A percentile compares a stretch with the other conserved stretches of the same genome.
Evolutionary conservation across 2,888 invertebrate genomes (phyloP).

Genomic region (Eupithecia subfuscata): DNA sequence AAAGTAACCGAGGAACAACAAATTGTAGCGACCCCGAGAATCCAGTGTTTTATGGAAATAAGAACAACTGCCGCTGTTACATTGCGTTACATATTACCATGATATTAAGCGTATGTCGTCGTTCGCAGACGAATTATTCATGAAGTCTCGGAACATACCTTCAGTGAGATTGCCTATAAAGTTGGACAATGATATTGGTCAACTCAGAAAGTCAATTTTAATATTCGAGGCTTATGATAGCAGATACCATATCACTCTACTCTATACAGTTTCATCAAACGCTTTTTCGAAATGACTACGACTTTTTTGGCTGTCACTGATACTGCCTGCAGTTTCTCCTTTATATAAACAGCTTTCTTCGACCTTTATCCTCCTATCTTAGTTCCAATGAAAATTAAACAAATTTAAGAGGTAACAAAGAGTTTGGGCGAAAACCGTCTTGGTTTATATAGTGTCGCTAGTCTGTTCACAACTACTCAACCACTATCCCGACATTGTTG

Average conservation of each 20-base stretch:
- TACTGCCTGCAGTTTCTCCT: background rate
- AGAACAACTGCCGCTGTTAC: conserved; percentile 35
- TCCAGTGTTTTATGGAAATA: conserved; percentile 42
- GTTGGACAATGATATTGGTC: background rate
- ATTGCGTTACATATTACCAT: conserved; percentile 35
- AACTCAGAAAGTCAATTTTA: background rate
- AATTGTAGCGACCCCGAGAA: conserved; percentile 36
- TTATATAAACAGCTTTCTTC: background rate
- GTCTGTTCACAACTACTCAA: conserved; percentile 1
- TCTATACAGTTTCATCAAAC: background rate
- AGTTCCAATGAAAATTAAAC: background rate
- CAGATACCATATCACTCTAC: background rate
- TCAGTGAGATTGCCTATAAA: background rate
- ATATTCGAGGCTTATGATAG: background rate
- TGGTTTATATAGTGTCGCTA: background rate
- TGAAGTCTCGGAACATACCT: conserved; percentile 4
- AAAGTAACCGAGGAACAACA: conserved; percentile 29
- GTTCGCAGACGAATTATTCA: conserved; percentile 21
- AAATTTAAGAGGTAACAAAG: background rate
- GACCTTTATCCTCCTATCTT: background rate
- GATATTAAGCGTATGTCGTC: conserved; percentile 29
- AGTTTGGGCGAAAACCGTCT: background rate
- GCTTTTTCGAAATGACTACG: background rate
- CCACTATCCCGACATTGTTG: conserved; percentile 10
- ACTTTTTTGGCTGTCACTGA: background rate